These are phyloP conservation scores for Porphyrio hochstetteri DNA, from an alignment of 2,113 vertebrate species.

Conservation along the genomic window DNA sequence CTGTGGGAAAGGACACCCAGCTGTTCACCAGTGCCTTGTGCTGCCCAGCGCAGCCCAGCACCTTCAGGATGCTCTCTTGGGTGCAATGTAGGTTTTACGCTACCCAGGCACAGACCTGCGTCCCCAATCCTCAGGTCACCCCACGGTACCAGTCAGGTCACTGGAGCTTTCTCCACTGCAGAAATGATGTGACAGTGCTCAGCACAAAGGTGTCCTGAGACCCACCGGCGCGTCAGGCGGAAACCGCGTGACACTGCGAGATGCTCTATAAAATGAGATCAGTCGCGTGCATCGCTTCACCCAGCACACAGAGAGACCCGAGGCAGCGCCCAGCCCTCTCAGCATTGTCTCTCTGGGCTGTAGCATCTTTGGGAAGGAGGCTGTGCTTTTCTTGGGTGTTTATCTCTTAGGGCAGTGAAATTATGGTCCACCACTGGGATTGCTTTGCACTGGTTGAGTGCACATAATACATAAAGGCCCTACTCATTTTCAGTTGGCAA, in stretches of 20 bases:
- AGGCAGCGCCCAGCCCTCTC: fast-evolving
- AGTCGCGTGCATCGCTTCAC: fast-evolving
- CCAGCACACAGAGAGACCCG: fast-evolving
- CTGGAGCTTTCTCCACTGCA: fast-evolving
- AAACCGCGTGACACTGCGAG: fast-evolving
- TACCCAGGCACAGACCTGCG: neutral
- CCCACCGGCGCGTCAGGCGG: fast-evolving
- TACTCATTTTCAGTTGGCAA: neutral
- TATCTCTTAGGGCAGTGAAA: neutral
- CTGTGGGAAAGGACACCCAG: neutral
- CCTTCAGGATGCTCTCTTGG: fast-evolving
- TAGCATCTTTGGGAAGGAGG: neutral
- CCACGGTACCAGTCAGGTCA: neutral
- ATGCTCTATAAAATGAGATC: neutral
- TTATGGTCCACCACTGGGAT: neutral
- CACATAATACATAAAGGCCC: neutral
- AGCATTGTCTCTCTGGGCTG: neutral
- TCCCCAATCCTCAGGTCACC: neutral
- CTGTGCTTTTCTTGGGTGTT: neutral
- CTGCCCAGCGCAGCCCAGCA: neutral
- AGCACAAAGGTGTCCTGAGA: neutral
- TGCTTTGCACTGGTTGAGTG: neutral
- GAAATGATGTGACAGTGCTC: neutral
- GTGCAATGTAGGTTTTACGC: fast-evolving
- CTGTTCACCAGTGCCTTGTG: neutral